A percentile compares a stretch with the other conserved stretches of the same genome.
These are phyloP conservation scores for Coreius guichenoti DNA, from an alignment of 2,797 vertebrate genomes.

Conservation along the genomic window DNA sequence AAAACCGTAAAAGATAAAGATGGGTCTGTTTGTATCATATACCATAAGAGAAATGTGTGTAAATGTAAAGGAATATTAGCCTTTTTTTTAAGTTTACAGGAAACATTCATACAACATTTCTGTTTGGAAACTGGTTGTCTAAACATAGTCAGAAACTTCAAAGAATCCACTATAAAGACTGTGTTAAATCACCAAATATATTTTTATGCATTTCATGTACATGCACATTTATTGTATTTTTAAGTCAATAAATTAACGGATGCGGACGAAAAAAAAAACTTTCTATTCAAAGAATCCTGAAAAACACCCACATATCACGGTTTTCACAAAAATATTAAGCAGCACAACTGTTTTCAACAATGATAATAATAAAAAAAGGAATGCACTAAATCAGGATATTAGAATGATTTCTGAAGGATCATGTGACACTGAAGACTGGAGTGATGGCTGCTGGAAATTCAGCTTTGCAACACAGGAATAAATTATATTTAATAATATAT, in stretches of 20 bases:
- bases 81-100: not conserved
- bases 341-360: not conserved
- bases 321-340: not conserved
- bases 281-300: not conserved
- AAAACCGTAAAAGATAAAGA: not conserved
- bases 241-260: not conserved
- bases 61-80: not conserved
- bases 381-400: not conserved
- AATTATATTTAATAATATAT: not conserved
- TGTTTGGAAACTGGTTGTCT: constrained; percentile 3
- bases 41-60: not conserved
- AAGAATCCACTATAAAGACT: not conserved
- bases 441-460: not conserved
- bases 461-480: too few relatives aligned
- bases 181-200: not conserved
- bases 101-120: not conserved
- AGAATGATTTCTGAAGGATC: not conserved
- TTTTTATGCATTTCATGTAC: not conserved
- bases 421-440: not conserved
- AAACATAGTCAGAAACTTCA: not conserved
- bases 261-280: not conserved
- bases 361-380: not conserved
- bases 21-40: not conserved
- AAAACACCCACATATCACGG: not conserved
- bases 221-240: not conserved